Percentiles rank a stretch among this genome's conserved stretches.
These are phyloP conservation scores for Megaleporinus macrocephalus DNA, from an alignment of 2,113 vertebrate genomes.

Conservation along the genomic window DNA sequence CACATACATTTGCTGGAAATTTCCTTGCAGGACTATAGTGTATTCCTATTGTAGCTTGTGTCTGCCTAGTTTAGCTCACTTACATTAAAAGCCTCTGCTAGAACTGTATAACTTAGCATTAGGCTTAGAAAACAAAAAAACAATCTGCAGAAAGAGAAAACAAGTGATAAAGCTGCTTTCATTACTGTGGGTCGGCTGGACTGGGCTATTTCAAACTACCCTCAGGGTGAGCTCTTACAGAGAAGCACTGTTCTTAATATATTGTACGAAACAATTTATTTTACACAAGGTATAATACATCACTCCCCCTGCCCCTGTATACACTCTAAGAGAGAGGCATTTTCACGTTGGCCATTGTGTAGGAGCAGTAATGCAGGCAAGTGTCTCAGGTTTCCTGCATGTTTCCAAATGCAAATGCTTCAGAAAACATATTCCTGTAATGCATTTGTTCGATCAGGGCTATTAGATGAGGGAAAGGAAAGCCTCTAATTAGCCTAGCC, in stretches of 20 bases:
- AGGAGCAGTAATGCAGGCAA: not conserved
- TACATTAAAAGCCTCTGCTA: not conserved
- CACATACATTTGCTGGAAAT: not conserved
- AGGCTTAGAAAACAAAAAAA: not conserved
- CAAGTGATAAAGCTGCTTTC: not conserved
- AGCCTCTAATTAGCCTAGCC: conserved; percentile 62
- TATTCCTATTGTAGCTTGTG: not conserved
- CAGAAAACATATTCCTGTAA: conserved; percentile 45
- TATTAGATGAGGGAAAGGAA: conserved; percentile 39
- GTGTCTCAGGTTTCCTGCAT: conserved; percentile 10
- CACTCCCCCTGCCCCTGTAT: not conserved
- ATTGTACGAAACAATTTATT: not conserved
- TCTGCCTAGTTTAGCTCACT: not conserved
- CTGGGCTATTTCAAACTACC: not conserved
- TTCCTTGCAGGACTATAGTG: not conserved
- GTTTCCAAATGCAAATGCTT: conserved; percentile 46
- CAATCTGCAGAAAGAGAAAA: not conserved
- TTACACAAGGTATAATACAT: not conserved
- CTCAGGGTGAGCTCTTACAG: not conserved
- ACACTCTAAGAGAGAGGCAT: not conserved
- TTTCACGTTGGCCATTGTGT: not conserved
- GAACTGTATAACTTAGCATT: not conserved
- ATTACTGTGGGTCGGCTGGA: not conserved
- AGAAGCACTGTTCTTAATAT: not conserved
- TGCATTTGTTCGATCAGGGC: conserved; percentile 47